phyloP scores from a whole-genome alignment of 2,797 vertebrate genomes.

The Discoglossus pictus region DNA sequence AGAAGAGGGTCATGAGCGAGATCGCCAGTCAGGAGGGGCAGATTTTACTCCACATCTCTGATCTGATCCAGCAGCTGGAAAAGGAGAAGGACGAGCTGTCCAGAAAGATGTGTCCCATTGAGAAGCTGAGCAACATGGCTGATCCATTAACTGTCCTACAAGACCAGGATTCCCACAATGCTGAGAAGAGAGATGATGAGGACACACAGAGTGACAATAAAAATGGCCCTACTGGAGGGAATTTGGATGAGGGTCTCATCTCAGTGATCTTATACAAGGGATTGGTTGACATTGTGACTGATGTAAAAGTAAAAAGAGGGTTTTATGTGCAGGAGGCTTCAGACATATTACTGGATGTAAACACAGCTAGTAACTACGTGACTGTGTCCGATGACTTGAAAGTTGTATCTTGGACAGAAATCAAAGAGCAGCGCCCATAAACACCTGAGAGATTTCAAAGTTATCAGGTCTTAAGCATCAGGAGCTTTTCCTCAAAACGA shows the following conservation, averaged over 20 bases:
- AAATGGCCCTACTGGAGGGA: background rate
- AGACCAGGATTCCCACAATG: background rate
- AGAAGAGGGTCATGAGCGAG: conserved; percentile 11
- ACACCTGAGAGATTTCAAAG: conserved; percentile 12
- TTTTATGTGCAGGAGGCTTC: background rate
- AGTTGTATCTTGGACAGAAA: conserved; percentile 15
- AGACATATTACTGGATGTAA: conserved; percentile 14
- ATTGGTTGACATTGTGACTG: conserved; percentile 3
- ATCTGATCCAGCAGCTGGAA: conserved; percentile 30
- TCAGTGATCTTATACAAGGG: background rate
- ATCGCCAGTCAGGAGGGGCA: conserved; percentile 26
- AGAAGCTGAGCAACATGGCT: background rate
- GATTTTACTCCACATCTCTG: conserved; percentile 5
- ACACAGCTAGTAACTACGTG: conserved; percentile 24
- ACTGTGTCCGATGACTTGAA: conserved; percentile 29
- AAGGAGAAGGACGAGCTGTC: conserved; percentile 19
- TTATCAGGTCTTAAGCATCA: conserved; percentile 29
- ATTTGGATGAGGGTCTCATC: conserved; percentile 30
- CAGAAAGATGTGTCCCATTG: conserved; percentile 9
- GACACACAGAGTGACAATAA: background rate
- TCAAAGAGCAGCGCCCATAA: background rate
- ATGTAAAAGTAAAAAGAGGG: background rate
- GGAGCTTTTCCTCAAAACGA: conserved; percentile 11
- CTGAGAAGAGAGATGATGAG: background rate
- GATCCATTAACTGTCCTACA: conserved; percentile 26